These are phyloP conservation scores for Myotis findleyi DNA, from an alignment of 2,797 vertebrate species.

Conservation along the genomic window DNA sequence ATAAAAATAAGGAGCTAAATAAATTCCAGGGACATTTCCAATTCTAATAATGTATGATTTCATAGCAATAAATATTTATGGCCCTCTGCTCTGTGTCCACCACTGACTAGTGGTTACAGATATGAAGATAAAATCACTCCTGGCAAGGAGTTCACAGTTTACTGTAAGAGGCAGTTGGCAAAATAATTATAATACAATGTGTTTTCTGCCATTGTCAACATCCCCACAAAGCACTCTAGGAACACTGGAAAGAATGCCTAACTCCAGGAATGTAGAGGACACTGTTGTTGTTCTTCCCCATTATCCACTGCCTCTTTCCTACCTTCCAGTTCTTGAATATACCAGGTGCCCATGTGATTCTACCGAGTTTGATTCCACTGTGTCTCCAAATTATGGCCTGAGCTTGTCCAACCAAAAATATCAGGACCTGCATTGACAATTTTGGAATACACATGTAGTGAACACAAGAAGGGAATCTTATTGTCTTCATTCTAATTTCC, in stretches of 20 bases:
- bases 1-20: neutral
- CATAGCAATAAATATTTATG: neutral
- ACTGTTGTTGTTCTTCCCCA: neutral
- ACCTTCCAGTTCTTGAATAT: neutral
- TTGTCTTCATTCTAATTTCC: neutral
- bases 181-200: neutral
- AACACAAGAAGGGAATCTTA: neutral
- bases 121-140: neutral
- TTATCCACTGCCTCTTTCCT: neutral
- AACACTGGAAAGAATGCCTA: neutral
- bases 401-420: neutral
- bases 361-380: neutral
- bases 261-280: neutral
- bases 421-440: neutral
- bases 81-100: neutral
- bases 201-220: neutral
- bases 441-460: neutral
- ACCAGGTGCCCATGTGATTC: neutral
- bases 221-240: neutral
- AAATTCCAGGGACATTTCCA: neutral
- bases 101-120: neutral
- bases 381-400: neutral
- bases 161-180: neutral
- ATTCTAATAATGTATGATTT: constrained; percentile 20
- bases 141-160: neutral